These are phyloP conservation scores for Junonia oenone DNA, from an alignment of 2,888 invertebrate species.

Conservation along the genomic window DNA sequence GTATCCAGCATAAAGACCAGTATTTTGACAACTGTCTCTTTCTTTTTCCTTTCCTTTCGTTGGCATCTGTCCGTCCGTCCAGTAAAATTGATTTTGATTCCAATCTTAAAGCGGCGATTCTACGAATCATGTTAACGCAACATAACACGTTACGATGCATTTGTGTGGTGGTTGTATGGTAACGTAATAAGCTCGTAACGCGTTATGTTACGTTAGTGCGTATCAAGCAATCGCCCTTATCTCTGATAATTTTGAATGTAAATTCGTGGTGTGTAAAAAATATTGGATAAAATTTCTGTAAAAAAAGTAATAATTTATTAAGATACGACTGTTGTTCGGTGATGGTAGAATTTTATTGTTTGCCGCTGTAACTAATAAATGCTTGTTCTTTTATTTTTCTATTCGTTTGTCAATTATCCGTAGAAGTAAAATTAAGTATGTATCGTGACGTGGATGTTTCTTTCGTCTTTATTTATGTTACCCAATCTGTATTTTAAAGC, in stretches of 20 bases:
- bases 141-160: not conserved
- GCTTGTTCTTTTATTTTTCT: constrained; percentile 43
- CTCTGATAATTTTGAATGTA: constrained; percentile 41
- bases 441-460: not conserved
- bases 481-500: constrained; percentile 1
- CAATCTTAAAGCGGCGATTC: too few species aligned
- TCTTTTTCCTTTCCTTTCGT: constrained; percentile 39
- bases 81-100: constrained; percentile 43
- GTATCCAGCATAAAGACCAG: constrained; percentile 33
- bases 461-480: not conserved
- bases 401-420: constrained; percentile 24
- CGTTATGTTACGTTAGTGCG: not conserved
- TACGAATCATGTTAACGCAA: constrained; percentile 23
- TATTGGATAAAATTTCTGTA: constrained; percentile 51
- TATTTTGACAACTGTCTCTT: constrained; percentile 19
- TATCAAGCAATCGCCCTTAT: too few species aligned
- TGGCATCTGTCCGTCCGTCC: constrained; percentile 74
- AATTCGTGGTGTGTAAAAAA: constrained; percentile 56
- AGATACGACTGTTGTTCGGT: constrained; percentile 60
- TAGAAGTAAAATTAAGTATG: constrained; percentile 9
- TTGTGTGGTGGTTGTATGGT: too few species aligned
- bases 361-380: constrained; percentile 59
- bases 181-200: not conserved
- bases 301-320: constrained; percentile 58
- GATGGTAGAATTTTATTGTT: constrained; percentile 51